Evolutionary conservation across 2,888 invertebrate genomes (phyloP).

Genomic region (Acrocera orbiculus): DNA sequence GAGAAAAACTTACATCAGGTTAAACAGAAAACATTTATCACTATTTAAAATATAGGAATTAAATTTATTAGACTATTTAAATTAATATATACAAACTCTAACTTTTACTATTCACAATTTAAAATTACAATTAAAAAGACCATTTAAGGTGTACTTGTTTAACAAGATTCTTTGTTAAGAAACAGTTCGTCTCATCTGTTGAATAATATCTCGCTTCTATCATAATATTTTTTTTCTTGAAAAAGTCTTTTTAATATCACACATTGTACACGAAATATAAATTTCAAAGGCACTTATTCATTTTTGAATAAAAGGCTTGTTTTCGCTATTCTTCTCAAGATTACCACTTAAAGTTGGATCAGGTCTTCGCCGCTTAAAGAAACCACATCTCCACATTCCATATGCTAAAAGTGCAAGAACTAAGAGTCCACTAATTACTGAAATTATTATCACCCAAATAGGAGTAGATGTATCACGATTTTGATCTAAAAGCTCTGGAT

Average conservation of each 20-base stretch:
- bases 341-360: conserved; percentile 70
- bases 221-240: conserved; percentile 1
- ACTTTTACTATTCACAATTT: no score
- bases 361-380: conserved; percentile 72
- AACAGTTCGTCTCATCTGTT: no score
- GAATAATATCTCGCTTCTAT: no score
- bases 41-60: no score
- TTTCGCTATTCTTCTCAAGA: conserved; percentile 55
- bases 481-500: conserved; percentile 62
- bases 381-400: conserved; percentile 74
- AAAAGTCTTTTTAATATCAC: not conserved
- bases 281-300: not conserved
- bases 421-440: conserved; percentile 67
- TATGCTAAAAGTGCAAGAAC: conserved; percentile 64
- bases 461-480: conserved; percentile 57
- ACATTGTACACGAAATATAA: conserved; percentile 2
- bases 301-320: conserved; percentile 37
- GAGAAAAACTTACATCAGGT: no score
- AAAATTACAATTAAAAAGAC: no score
- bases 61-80: no score
- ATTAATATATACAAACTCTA: no score
- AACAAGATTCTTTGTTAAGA: no score
- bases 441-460: conserved; percentile 72
- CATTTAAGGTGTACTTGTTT: no score
- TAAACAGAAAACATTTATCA: no score